Evolutionary conservation across 2,888 invertebrate species (phyloP).

Genomic region (Spicauda simplicius): DNA sequence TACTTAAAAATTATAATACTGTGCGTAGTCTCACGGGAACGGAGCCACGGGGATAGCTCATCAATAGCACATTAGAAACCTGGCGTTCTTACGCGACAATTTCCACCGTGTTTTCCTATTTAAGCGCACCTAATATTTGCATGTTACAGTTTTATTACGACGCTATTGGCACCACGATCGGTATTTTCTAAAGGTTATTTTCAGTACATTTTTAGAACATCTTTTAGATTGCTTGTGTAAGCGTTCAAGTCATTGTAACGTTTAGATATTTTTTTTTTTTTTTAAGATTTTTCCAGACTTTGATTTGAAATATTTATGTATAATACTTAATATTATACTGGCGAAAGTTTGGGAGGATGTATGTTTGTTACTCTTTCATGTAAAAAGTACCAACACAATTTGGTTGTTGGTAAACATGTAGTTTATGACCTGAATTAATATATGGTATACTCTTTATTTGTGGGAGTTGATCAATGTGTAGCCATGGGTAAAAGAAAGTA

Average conservation of each 20-base stretch:
- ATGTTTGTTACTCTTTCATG: no score
- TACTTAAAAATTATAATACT: no score
- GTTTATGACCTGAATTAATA: no score
- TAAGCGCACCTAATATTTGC: constrained; percentile 23
- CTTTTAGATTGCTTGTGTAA: not conserved
- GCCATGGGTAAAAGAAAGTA: no score
- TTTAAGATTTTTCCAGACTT: no score
- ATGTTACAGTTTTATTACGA: constrained; percentile 9
- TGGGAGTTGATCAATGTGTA: no score
- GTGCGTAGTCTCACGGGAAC: not conserved
- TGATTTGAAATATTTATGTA: no score
- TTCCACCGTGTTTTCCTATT: not conserved
- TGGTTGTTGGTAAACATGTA: no score
- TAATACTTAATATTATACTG: no score
- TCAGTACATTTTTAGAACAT: not conserved
- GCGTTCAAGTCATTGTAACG: not conserved
- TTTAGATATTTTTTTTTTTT: not conserved
- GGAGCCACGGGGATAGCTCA: not conserved
- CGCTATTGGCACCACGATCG: constrained; percentile 19
- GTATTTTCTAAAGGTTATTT: constrained; percentile 16
- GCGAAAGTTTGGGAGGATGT: no score
- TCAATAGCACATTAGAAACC: not conserved
- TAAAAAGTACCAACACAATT: no score
- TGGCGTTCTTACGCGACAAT: not conserved
- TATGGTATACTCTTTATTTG: no score